Percentiles rank a stretch among this genome's conserved stretches.
These are phyloP conservation scores for Naso thynnoides DNA, from an alignment of 2,797 vertebrate genomes.

Conservation along the genomic window DNA sequence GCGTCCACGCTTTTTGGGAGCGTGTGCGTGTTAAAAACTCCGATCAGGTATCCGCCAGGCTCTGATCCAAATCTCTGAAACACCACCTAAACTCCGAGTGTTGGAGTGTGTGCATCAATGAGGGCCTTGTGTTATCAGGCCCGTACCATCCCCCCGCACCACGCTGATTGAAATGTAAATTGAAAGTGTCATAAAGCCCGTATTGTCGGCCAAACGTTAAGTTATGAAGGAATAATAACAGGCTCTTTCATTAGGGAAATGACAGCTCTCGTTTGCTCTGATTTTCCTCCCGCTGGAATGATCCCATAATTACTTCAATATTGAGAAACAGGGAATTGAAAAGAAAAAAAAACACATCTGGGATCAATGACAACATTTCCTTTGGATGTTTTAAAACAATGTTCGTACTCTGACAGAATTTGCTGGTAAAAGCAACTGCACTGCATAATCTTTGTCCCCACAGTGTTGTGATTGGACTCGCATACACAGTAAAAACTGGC, in stretches of 20 bases:
- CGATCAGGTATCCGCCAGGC: slow-evolving; percentile 56
- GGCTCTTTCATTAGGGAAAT: slow-evolving; percentile 71
- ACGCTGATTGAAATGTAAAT: slow-evolving; percentile 74
- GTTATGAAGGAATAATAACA: slow-evolving; percentile 74
- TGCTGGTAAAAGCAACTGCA: slow-evolving; percentile 11
- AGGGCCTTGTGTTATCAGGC: slow-evolving; percentile 71
- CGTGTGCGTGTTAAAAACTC: slow-evolving; percentile 35
- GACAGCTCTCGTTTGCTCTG: slow-evolving; percentile 68
- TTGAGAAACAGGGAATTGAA: slow-evolving; percentile 38
- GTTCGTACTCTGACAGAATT: slow-evolving; percentile 38
- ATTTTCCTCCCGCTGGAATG: slow-evolving; percentile 64
- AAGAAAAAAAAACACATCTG: slow-evolving; percentile 57
- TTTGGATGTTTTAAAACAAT: slow-evolving; percentile 58
- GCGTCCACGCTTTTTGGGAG: slow-evolving; percentile 16
- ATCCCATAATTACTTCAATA: slow-evolving; percentile 75
- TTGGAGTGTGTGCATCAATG: slow-evolving; percentile 60
- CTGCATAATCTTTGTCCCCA: slow-evolving; percentile 6
- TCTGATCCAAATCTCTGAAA: slow-evolving; percentile 43
- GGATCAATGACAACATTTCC: slow-evolving; percentile 66
- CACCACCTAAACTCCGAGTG: slow-evolving; percentile 54
- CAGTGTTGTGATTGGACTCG: not conserved
- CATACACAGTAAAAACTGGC: too few species aligned
- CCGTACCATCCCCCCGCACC: not conserved
- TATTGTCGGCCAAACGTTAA: slow-evolving; percentile 66
- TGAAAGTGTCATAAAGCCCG: slow-evolving; percentile 72